Evolutionary conservation across 2,888 invertebrate genomes (phyloP).

Genomic region (Halictus quadricinctus): DNA sequence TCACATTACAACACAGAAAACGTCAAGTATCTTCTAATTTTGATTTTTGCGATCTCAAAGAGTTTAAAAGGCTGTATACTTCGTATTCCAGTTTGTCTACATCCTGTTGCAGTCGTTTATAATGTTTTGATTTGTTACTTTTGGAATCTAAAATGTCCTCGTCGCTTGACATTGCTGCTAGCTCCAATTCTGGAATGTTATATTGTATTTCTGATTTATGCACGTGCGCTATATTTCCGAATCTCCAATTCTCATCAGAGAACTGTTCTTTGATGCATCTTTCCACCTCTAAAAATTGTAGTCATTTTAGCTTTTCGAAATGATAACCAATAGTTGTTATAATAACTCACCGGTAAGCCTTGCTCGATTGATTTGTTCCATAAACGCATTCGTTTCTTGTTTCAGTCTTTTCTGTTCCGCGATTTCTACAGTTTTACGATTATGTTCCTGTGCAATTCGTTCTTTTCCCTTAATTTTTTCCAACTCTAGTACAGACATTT

Average conservation of each 20-base stretch:
- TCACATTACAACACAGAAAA: not conserved
- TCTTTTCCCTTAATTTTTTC: conserved; percentile 69
- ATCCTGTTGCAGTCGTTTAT: conserved; percentile 67
- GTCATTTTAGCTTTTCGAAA: not conserved
- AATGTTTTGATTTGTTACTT: conserved; percentile 49
- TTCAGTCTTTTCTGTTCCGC: conserved; percentile 73
- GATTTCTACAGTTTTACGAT: conserved; percentile 62
- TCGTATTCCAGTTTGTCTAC: conserved; percentile 75
- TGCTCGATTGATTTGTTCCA: conserved; percentile 69
- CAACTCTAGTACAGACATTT: conserved; percentile 59
- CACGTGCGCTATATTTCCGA: not conserved
- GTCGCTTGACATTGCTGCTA: conserved; percentile 23
- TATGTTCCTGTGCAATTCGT: conserved; percentile 56
- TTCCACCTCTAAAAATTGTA: conserved; percentile 69
- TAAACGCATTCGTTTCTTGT: conserved; percentile 71
- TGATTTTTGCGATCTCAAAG: conserved; percentile 55
- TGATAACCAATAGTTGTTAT: not conserved
- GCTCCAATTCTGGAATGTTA: conserved; percentile 25
- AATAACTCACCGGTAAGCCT: conserved; percentile 72
- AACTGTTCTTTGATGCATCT: conserved; percentile 73
- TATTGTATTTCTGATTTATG: conserved; percentile 1
- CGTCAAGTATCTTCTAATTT: conserved; percentile 38
- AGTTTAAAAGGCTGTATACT: conserved; percentile 71
- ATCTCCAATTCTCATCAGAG: conserved; percentile 45
- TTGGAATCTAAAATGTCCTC: conserved; percentile 17